Percentiles rank a stretch among this genome's conserved stretches.
phyloP scores from a whole-genome alignment of 2,113 vertebrate species.

The Dipodomys spectabilis region DNA sequence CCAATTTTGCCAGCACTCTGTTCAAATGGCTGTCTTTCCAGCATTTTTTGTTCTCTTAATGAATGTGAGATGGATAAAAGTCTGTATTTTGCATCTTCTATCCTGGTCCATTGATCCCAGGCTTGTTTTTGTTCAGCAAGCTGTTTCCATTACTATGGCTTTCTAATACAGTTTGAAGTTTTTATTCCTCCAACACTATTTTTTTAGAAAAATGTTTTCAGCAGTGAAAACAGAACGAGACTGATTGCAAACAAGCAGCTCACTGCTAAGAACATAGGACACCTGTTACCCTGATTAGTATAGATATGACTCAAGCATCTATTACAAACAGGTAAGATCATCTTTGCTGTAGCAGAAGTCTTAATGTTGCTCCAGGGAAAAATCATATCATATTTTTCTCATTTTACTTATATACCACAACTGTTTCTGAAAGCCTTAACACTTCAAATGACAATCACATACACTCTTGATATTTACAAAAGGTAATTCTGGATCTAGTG shows the following conservation, averaged over 20 bases:
- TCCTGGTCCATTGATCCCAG: too few relatives aligned
- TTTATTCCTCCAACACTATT: too few relatives aligned
- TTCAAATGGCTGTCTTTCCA: too few relatives aligned
- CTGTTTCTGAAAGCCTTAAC: conserved; percentile 2
- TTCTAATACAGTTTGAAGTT: too few relatives aligned
- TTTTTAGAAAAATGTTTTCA: background rate
- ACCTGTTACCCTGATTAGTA: conserved; percentile 65
- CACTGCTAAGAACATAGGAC: conserved; percentile 65
- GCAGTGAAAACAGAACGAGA: conserved; percentile 57
- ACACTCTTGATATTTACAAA: background rate
- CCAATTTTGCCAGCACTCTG: too few relatives aligned
- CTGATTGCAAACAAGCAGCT: conserved; percentile 57
- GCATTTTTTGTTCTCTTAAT: too few relatives aligned
- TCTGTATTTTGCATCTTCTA: too few relatives aligned
- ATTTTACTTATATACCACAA: conserved; percentile 7
- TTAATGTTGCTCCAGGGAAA: conserved; percentile 18
- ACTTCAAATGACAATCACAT: conserved; percentile 12
- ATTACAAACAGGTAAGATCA: conserved; percentile 30
- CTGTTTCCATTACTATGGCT: too few relatives aligned
- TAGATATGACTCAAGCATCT: conserved; percentile 47
- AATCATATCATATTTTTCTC: background rate
- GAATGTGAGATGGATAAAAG: too few relatives aligned
- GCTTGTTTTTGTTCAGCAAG: too few relatives aligned
- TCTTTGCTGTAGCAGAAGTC: background rate
- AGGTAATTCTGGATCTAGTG: background rate